Conservation (phyloP, 1,140 invertebrate genomes). For the silkworm (Bombyx mori) region ASM3026992v2 NC_085126.1:6333001-6333500, state of each 20-base stretch:
- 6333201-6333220: no score
- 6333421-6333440: constrained; percentile 11
- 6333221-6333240: no score
- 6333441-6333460: constrained; percentile 7
- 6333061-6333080: background rate
- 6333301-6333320: background rate
- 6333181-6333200: no score
- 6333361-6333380: constrained; percentile 13
- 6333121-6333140: background rate
- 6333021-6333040: background rate
- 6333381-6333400: constrained; percentile 9
- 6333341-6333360: constrained; percentile 12
- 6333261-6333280: no score
- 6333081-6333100: constrained; percentile 1
- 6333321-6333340: background rate
- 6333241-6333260: no score
- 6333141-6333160: background rate
- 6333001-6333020: constrained; percentile 5
- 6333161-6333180: background rate
- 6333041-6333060: constrained; percentile 2
- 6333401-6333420: constrained; percentile 7
- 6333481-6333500: background rate
- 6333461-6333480: constrained; percentile 2
- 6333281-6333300: no score
- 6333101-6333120: background rate